These are phyloP conservation scores for Otis tarda DNA, from an alignment of 2,113 vertebrate genomes.

Conservation along the genomic window DNA sequence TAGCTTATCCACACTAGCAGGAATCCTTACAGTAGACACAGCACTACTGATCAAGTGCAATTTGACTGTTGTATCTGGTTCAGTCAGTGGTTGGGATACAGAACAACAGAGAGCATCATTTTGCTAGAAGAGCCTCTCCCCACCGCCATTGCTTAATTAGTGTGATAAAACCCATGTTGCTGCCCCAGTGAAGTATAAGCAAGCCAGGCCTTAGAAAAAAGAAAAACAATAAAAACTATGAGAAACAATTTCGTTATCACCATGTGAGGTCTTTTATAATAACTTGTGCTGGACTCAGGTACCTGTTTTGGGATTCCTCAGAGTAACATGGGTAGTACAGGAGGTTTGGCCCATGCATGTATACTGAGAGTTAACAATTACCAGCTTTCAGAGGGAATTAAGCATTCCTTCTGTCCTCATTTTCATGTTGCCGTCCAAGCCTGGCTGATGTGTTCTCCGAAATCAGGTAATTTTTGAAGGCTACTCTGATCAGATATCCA, in stretches of 20 bases:
- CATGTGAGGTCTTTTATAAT: background rate
- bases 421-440: background rate
- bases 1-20: background rate
- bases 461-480: background rate
- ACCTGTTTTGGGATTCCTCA: background rate
- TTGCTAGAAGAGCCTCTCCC: background rate
- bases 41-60: background rate
- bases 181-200: background rate
- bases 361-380: background rate
- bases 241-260: background rate
- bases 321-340: background rate
- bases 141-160: background rate
- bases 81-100: background rate
- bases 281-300: background rate
- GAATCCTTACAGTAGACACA: background rate
- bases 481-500: background rate
- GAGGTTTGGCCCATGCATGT: accelerated
- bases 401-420: accelerated
- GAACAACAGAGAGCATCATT: background rate
- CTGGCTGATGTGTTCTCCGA: background rate
- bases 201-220: background rate
- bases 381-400: background rate
- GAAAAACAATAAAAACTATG: background rate
- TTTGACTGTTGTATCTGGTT: accelerated
- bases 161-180: background rate